These are phyloP conservation scores for Barnardius zonarius DNA, from an alignment of 2,113 vertebrate species.

Conservation along the genomic window DNA sequence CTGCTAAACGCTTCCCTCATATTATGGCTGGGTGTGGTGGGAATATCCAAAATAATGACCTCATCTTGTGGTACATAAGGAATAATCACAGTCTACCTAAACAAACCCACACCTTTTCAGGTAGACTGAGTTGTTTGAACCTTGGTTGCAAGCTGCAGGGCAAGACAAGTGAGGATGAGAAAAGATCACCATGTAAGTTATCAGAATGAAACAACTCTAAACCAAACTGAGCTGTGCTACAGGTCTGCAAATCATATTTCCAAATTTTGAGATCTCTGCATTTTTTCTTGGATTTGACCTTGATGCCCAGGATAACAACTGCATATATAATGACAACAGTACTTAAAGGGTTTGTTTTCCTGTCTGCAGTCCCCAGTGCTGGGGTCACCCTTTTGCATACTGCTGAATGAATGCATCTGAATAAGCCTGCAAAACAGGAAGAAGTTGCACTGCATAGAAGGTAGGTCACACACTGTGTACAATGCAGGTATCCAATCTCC, in stretches of 20 bases:
- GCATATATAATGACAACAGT: neutral
- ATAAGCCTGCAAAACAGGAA: neutral
- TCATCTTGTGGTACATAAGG: neutral
- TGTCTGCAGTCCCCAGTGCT: neutral
- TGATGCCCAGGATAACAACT: neutral
- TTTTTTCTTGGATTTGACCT: neutral
- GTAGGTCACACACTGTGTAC: neutral
- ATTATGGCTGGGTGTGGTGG: neutral
- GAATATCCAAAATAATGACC: neutral
- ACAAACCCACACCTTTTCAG: neutral
- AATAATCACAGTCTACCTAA: neutral
- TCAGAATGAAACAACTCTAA: neutral
- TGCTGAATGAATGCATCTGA: neutral
- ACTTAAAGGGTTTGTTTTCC: neutral
- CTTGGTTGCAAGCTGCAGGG: neutral
- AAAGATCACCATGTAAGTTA: neutral
- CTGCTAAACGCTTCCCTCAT: neutral
- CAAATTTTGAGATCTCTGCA: neutral
- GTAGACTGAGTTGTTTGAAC: neutral
- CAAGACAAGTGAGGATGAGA: neutral
- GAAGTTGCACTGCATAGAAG: neutral
- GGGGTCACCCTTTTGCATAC: neutral
- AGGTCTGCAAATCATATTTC: neutral
- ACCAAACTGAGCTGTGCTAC: neutral
- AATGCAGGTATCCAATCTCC: neutral